Conservation (phyloP, 2,888 invertebrate genomes). For the Endotricha flammealis region DNA sequence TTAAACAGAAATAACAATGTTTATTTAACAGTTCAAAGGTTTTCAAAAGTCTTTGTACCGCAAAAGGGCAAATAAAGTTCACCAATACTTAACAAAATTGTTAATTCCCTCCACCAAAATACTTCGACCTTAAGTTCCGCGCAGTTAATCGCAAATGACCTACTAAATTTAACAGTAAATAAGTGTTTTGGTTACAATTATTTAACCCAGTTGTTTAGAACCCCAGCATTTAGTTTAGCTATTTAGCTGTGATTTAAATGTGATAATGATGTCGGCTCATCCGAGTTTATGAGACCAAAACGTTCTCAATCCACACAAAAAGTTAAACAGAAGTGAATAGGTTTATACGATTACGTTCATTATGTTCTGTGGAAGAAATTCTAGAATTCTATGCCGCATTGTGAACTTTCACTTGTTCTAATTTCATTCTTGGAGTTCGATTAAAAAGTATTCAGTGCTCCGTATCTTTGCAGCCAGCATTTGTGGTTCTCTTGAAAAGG, state of each 20-base stretch:
- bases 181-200: conserved; percentile 34
- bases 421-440: too few relatives aligned
- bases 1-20: too few relatives aligned
- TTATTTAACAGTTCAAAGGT: neutral
- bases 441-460: too few relatives aligned
- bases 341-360: too few relatives aligned
- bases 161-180: conserved; percentile 37
- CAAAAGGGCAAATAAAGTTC: neutral
- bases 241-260: conserved; percentile 33
- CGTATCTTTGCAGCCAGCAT: too few relatives aligned
- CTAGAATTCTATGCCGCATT: too few relatives aligned
- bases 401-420: too few relatives aligned
- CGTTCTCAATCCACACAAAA: conserved; percentile 14
- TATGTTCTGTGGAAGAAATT: too few relatives aligned
- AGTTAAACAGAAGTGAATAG: too few relatives aligned
- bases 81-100: conserved; percentile 13
- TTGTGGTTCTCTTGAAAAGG: too few relatives aligned
- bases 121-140: conserved; percentile 16
- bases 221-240: conserved; percentile 27
- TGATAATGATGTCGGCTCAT: conserved; percentile 34
- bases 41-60: neutral
- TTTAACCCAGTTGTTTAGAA: conserved; percentile 31
- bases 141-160: conserved; percentile 32
- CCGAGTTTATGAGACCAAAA: conserved; percentile 25
- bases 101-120: conserved; percentile 13